Evolutionary conservation across 2,888 invertebrate genomes (phyloP).

Genomic region (Hirtodrosophila confusa): DNA sequence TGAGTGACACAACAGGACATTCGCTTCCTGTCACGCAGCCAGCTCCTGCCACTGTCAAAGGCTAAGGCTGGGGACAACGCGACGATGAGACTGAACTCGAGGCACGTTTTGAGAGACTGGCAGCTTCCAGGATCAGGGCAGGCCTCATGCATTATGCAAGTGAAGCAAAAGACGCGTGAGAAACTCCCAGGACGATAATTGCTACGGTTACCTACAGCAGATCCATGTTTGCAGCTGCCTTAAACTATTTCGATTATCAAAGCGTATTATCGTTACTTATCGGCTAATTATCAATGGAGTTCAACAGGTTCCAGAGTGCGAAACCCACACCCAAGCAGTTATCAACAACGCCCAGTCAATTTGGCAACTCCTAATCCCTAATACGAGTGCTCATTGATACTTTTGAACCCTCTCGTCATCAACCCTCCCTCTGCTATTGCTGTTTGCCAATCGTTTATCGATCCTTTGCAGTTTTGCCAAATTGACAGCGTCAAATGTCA

Average conservation of each 20-base stretch:
- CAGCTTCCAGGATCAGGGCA: constrained; percentile 33
- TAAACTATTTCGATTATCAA: constrained; percentile 2
- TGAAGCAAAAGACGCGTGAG: constrained; percentile 66
- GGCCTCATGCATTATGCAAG: constrained; percentile 73
- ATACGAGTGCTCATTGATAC: constrained; percentile 1
- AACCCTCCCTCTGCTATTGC: constrained; percentile 40
- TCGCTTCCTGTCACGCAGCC: constrained; percentile 73
- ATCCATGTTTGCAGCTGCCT: constrained; percentile 40
- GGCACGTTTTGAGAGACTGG: constrained; percentile 57
- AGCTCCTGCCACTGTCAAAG: constrained; percentile 23
- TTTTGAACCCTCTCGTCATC: constrained; percentile 26
- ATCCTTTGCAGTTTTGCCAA: constrained; percentile 60
- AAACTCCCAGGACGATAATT: constrained; percentile 52
- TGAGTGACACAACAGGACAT: constrained; percentile 80
- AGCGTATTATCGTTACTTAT: background rate
- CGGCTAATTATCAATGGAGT: constrained; percentile 28
- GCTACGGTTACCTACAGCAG: constrained; percentile 1
- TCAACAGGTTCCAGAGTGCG: constrained; percentile 55
- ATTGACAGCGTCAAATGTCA: constrained; percentile 76
- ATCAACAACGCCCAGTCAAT: constrained; percentile 50
- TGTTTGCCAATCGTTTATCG: constrained; percentile 66
- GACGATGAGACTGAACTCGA: constrained; percentile 39
- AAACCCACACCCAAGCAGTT: constrained; percentile 15
- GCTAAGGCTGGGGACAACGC: constrained; percentile 38
- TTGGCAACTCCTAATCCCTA: constrained; percentile 37